These are phyloP conservation scores for Oceanites oceanicus DNA, from an alignment of 2,113 vertebrate species.

Conservation along the genomic window DNA sequence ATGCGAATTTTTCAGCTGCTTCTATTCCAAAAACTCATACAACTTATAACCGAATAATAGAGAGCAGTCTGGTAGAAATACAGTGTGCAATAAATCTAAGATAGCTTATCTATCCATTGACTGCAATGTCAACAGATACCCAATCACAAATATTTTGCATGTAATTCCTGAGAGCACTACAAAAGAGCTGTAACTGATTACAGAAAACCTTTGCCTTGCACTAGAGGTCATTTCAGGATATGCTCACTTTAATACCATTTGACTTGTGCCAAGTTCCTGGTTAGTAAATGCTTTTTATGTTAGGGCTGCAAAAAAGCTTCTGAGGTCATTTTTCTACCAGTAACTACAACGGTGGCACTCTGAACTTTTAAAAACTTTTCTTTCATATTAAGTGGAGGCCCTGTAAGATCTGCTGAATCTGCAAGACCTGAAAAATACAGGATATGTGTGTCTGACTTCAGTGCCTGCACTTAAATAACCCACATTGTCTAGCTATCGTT, in stretches of 20 bases:
- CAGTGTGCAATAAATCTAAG: not conserved
- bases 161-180: not conserved
- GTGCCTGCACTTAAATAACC: constrained; percentile 80
- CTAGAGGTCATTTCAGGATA: constrained; percentile 74
- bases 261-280: constrained; percentile 65
- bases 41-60: not conserved
- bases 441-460: constrained; percentile 76
- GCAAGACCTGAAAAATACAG: constrained; percentile 74
- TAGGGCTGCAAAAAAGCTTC: constrained; percentile 35
- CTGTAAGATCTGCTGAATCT: constrained; percentile 71
- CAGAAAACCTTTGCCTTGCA: constrained; percentile 39
- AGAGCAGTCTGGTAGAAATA: not conserved
- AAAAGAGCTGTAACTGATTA: constrained; percentile 44
- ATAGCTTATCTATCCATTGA: not conserved
- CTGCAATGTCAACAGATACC: not conserved
- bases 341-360: constrained; percentile 36
- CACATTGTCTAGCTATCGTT: constrained; percentile 70
- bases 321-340: not conserved
- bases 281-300: constrained; percentile 64
- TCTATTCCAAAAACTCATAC: not conserved
- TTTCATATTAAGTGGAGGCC: constrained; percentile 70
- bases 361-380: constrained; percentile 49
- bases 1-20: not conserved
- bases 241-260: constrained; percentile 33
- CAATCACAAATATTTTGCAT: not conserved